These are phyloP conservation scores for Scaptodrosophila lebanonensis DNA, from an alignment of 1,140 invertebrate species.

Conservation along the genomic window DNA sequence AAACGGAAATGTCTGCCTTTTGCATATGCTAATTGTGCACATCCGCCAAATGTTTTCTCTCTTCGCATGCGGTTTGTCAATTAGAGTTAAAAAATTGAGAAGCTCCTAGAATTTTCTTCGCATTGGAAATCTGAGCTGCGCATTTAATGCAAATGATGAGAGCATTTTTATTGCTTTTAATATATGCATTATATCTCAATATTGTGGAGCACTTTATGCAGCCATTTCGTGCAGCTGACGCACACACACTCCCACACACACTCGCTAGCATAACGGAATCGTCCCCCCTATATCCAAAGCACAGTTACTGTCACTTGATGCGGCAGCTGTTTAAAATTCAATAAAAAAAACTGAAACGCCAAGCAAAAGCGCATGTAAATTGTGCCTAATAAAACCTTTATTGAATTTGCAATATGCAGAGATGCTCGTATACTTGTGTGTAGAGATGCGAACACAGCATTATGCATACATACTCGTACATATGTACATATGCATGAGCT, in stretches of 20 bases:
- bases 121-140: not conserved
- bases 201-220: conserved; percentile 42
- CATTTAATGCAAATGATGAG: conserved; percentile 15
- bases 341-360: conserved; percentile 45
- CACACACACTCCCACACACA: conserved; percentile 14
- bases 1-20: conserved; percentile 38
- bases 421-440: too few relatives aligned
- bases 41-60: conserved; percentile 42
- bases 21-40: conserved; percentile 59
- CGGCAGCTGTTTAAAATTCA: conserved; percentile 71
- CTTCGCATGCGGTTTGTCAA: conserved; percentile 33
- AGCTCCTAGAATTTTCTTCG: conserved; percentile 13
- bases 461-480: conserved; percentile 17
- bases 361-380: conserved; percentile 59
- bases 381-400: conserved; percentile 64
- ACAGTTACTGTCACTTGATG: conserved; percentile 55
- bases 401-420: conserved; percentile 51
- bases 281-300: not conserved
- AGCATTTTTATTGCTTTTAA: conserved; percentile 49
- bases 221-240: conserved; percentile 59
- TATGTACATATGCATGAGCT: not conserved
- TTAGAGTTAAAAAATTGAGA: conserved; percentile 35
- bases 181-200: conserved; percentile 75
- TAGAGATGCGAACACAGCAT: too few relatives aligned
- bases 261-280: conserved; percentile 9